Conservation (phyloP, 2,113 vertebrate species). For the Colinus virginianus region DNA sequence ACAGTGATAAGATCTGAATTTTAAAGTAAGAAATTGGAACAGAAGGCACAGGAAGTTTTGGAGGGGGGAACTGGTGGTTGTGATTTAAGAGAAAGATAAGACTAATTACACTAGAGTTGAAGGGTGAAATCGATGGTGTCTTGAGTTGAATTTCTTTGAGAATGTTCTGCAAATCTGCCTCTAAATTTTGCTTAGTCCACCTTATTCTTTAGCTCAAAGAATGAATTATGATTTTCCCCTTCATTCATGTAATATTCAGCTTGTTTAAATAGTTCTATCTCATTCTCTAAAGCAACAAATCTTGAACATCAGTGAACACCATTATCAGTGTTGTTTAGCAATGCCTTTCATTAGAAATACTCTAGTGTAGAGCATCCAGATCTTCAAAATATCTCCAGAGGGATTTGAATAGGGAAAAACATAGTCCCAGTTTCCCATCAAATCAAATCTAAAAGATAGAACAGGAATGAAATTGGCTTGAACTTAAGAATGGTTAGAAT, state of each 20-base stretch:
- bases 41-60: background rate
- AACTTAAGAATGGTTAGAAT: background rate
- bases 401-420: background rate
- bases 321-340: background rate
- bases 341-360: background rate
- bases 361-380: background rate
- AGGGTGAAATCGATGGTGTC: background rate
- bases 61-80: background rate
- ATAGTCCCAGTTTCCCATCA: background rate
- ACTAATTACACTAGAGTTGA: background rate
- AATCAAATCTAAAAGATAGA: background rate
- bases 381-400: background rate
- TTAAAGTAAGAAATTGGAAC: background rate
- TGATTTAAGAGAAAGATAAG: background rate
- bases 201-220: background rate
- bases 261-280: slow-evolving; percentile 3
- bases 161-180: background rate
- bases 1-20: background rate
- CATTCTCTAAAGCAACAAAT: background rate
- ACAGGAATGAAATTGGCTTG: background rate
- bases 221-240: background rate
- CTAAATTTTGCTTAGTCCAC: background rate
- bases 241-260: background rate
- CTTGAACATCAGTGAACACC: background rate
- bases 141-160: background rate